A percentile compares a stretch with the other conserved stretches of the same genome.
phyloP scores from a whole-genome alignment of 2,888 invertebrate species.

The Drosophila atripex region DNA sequence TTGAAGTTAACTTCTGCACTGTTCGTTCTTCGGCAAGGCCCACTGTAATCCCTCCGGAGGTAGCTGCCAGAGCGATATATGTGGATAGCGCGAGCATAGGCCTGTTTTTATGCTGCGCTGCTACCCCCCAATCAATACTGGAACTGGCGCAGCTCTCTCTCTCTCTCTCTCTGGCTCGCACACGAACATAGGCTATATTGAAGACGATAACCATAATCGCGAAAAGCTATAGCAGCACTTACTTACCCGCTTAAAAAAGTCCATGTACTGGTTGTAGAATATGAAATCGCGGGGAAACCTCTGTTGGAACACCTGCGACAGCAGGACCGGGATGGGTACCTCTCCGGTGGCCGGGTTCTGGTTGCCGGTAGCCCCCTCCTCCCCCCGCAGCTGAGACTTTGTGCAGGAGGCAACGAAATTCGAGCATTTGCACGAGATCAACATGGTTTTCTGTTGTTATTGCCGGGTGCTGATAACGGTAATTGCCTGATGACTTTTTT shows the following conservation, averaged over 20 bases:
- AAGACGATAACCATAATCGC: slow-evolving; percentile 24
- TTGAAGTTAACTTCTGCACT: too few species aligned
- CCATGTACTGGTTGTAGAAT: slow-evolving; percentile 75
- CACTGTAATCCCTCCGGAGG: too few species aligned
- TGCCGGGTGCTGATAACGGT: slow-evolving; percentile 36
- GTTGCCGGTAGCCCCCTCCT: slow-evolving; percentile 8
- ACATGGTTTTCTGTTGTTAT: slow-evolving; percentile 65
- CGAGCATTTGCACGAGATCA: slow-evolving; percentile 89
- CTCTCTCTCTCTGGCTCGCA: slow-evolving; percentile 9
- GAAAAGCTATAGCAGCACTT: slow-evolving; percentile 12
- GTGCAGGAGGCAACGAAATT: slow-evolving; percentile 84
- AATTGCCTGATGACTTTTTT: slow-evolving; percentile 9
- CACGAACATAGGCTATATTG: slow-evolving; percentile 1
- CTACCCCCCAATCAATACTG: slow-evolving; percentile 38
- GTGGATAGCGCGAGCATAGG: slow-evolving; percentile 36
- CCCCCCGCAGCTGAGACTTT: slow-evolving; percentile 22
- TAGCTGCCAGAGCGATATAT: slow-evolving; percentile 25
- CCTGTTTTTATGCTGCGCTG: slow-evolving; percentile 53
- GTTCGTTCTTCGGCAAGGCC: too few species aligned
- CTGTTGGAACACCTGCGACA: slow-evolving; percentile 70
- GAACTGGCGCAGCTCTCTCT: slow-evolving; percentile 11
- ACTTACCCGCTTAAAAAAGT: slow-evolving; percentile 81
- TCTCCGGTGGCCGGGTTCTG: slow-evolving; percentile 29
- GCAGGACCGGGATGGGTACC: slow-evolving; percentile 39
- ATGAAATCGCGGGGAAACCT: slow-evolving; percentile 68